These are phyloP conservation scores for Rhynchonycteris naso DNA, from an alignment of 2,797 vertebrate genomes.

Conservation along the genomic window DNA sequence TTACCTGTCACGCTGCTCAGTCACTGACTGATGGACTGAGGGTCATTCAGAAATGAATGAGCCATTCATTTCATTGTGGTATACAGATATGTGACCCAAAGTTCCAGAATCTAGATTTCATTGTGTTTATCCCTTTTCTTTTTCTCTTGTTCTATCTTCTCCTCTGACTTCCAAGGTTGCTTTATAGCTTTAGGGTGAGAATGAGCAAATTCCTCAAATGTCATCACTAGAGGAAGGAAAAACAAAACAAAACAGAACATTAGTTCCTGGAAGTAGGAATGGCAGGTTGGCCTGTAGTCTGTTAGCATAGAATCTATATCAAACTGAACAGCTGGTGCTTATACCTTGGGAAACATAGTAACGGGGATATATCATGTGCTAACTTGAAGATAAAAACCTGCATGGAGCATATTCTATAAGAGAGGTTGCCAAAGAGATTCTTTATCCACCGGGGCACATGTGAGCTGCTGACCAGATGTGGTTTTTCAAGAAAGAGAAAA, in stretches of 20 bases:
- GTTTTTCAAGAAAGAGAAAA: conserved; percentile 18
- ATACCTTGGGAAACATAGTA: neutral
- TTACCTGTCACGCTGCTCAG: rapidly evolving
- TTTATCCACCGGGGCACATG: neutral
- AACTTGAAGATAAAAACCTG: neutral
- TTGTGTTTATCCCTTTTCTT: neutral
- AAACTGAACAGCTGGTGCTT: neutral
- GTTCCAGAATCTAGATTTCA: neutral
- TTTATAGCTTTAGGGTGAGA: neutral
- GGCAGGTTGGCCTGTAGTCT: neutral
- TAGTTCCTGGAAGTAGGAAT: neutral
- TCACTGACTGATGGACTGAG: neutral
- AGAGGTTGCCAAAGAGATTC: neutral
- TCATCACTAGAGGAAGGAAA: neutral
- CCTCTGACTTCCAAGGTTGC: neutral
- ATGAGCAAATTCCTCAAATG: neutral
- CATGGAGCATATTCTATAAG: neutral
- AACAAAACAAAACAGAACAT: neutral
- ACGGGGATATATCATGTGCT: neutral
- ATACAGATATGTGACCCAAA: neutral
- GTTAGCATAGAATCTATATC: neutral
- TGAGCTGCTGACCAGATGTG: neutral
- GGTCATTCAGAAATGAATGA: neutral
- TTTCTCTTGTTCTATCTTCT: neutral
- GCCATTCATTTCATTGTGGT: neutral